A percentile compares a stretch with the other conserved stretches of the same genome.
These are phyloP conservation scores for Heterodera schachtii DNA, from an alignment of 1,140 invertebrate species.

Conservation along the genomic window DNA sequence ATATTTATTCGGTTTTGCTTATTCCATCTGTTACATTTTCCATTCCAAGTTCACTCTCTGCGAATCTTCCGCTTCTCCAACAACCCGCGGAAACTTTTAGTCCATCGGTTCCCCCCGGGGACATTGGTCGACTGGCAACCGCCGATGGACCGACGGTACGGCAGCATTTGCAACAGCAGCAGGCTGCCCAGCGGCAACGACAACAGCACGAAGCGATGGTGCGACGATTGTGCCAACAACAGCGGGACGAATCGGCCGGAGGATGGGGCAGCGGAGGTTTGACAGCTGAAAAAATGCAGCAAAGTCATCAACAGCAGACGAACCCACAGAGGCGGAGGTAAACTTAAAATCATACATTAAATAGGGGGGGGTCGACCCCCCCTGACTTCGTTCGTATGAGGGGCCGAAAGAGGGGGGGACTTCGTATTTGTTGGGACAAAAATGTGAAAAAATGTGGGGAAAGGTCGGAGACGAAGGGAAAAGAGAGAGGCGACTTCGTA, in stretches of 20 bases:
- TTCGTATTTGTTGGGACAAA: too few relatives aligned
- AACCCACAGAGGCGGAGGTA: neutral
- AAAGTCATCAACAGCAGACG: neutral
- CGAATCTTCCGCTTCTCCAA: neutral
- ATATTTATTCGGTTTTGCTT: too few relatives aligned
- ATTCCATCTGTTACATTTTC: too few relatives aligned
- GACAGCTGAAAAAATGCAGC: neutral
- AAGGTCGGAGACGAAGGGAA: too few relatives aligned
- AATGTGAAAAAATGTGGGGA: too few relatives aligned
- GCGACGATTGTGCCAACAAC: neutral
- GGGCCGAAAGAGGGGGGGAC: too few relatives aligned
- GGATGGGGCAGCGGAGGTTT: neutral
- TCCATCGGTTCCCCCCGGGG: slow-evolving; percentile 11
- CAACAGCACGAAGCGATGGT: slow-evolving; percentile 34
- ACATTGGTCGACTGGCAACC: slow-evolving; percentile 21
- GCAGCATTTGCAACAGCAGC: slow-evolving; percentile 40
- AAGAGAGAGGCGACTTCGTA: too few relatives aligned
- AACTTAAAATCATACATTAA: neutral
- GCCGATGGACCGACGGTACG: slow-evolving; percentile 39
- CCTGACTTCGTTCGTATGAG: too few relatives aligned
- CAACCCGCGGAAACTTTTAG: neutral
- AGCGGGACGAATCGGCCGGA: neutral
- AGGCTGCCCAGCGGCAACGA: slow-evolving; percentile 36
- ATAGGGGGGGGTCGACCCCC: too few relatives aligned
- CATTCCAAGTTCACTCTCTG: neutral